These are phyloP conservation scores for Drosophila bunnanda DNA, from an alignment of 2,888 invertebrate species.

Conservation along the genomic window DNA sequence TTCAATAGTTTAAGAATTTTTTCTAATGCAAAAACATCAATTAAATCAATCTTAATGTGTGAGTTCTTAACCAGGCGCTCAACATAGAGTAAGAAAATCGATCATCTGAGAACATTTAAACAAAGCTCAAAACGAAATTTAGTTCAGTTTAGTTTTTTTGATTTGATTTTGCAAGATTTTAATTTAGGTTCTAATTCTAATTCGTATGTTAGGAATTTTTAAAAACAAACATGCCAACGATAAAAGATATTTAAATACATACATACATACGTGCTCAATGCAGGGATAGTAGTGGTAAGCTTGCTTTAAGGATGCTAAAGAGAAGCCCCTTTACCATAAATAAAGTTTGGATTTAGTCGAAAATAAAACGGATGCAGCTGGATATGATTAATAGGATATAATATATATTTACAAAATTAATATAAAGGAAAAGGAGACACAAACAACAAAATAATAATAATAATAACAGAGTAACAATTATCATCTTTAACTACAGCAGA, in stretches of 20 bases:
- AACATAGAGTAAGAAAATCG: background rate
- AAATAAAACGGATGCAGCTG: slow-evolving; percentile 51
- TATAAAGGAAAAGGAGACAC: slow-evolving; percentile 43
- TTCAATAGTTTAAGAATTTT: background rate
- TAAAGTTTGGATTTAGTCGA: slow-evolving; percentile 27
- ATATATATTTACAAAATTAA: slow-evolving; percentile 48
- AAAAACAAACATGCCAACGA: background rate
- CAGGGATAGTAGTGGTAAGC: slow-evolving; percentile 21
- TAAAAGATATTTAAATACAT: slow-evolving; percentile 10
- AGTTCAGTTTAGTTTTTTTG: background rate
- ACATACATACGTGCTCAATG: slow-evolving; percentile 18
- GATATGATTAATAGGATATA: slow-evolving; percentile 35
- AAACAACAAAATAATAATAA: slow-evolving; percentile 50
- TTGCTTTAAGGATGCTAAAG: slow-evolving; percentile 9
- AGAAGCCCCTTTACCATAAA: slow-evolving; percentile 41
- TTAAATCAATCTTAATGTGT: background rate
- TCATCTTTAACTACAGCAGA: slow-evolving; percentile 43
- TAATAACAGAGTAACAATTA: slow-evolving; percentile 33
- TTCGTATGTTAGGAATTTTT: background rate
- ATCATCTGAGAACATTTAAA: background rate
- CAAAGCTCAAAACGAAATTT: background rate
- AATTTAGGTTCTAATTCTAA: background rate
- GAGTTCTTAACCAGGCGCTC: background rate
- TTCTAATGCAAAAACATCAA: background rate
- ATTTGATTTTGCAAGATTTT: background rate